These are phyloP conservation scores for Acrocephalus arundinaceus DNA, from an alignment of 2,113 vertebrate genomes.

Conservation along the genomic window DNA sequence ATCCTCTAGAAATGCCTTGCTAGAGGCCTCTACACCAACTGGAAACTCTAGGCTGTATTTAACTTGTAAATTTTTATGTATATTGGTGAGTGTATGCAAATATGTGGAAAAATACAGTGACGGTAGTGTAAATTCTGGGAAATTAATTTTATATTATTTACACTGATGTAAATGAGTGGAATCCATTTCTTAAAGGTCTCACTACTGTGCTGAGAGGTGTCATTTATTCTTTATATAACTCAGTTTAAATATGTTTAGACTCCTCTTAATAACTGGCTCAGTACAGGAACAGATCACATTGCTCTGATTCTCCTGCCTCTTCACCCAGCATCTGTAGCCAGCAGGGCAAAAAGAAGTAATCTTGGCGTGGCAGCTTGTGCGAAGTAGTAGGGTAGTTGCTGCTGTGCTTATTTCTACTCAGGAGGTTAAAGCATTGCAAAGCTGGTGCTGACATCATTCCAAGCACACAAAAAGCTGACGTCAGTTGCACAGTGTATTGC, in stretches of 20 bases:
- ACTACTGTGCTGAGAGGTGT: background rate
- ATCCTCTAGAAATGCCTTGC: background rate
- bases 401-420: constrained; percentile 3
- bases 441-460: constrained; percentile 39
- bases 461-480: constrained; percentile 42
- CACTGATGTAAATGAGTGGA: background rate
- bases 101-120: background rate
- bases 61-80: background rate
- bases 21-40: background rate
- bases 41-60: background rate
- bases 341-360: background rate
- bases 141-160: background rate
- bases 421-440: constrained; percentile 15
- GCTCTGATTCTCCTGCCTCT: background rate
- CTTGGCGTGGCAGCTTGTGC: background rate
- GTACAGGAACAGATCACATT: background rate
- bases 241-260: background rate
- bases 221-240: background rate
- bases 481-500: background rate
- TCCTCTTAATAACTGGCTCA: background rate
- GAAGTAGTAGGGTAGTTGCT: background rate
- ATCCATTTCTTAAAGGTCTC: background rate
- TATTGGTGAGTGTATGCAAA: background rate
- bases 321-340: background rate
- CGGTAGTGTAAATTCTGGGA: background rate